A percentile compares a stretch with the other conserved stretches of the same genome.
phyloP scores from a whole-genome alignment of 2,888 invertebrate genomes.

The Andrena hattorfiana region DNA sequence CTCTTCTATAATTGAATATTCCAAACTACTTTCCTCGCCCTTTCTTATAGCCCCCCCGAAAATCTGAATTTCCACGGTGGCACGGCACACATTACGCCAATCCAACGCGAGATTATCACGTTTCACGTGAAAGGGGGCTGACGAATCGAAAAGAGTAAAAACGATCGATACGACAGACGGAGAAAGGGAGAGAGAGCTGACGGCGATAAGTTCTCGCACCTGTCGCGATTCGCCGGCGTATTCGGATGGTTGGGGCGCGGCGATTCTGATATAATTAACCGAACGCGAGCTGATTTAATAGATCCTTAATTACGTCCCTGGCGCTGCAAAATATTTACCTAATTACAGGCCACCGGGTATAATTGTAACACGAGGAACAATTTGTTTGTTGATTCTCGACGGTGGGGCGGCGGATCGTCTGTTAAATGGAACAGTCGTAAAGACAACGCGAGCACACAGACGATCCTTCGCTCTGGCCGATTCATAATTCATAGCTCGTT shows the following conservation, averaged over 20 bases:
- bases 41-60: no score
- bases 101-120: no score
- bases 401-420: neutral
- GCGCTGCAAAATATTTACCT: slow-evolving; percentile 49
- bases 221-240: no score
- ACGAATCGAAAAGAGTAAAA: no score
- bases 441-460: slow-evolving; percentile 48
- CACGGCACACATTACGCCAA: no score
- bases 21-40: no score
- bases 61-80: no score
- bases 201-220: no score
- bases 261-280: slow-evolving; percentile 41
- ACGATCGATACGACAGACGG: no score
- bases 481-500: slow-evolving; percentile 74
- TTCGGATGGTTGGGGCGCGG: neutral
- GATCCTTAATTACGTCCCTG: slow-evolving; percentile 31
- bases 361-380: slow-evolving; percentile 22
- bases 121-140: no score
- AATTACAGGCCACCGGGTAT: slow-evolving; percentile 19
- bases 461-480: slow-evolving; percentile 40
- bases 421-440: slow-evolving; percentile 47
- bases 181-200: no score
- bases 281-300: slow-evolving; percentile 33
- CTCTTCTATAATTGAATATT: no score
- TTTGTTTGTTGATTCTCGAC: slow-evolving; percentile 32